Base-by-base conservation (phyloP, 2,113 vertebrate species). In the Misgurnus mizolepis region DNA sequence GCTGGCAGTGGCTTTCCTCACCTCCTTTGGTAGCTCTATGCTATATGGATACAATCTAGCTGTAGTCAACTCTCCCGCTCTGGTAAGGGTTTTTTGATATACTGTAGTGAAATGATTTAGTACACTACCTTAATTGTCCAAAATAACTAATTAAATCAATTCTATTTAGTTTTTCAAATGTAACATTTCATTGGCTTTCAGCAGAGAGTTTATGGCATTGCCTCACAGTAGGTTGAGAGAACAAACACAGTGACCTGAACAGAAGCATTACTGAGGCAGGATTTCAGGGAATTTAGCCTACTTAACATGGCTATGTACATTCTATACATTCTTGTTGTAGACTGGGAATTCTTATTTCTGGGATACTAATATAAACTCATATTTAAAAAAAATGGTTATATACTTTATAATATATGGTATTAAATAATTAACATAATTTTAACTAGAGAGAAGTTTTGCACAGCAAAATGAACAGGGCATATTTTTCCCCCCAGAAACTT, bases 31-130 rank as follows among this genome's bases (percentile, higher is more conserved):
- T 80, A 97, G 95, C 80, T 97, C 96, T 22, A 96, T 95, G 95
- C 93, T 96, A n/a, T 97, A 96, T 82, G 96, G 96, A 71, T 97
- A 95, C 90, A 97, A 96, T 79, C 87, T 96, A 83, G 96, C 96
- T 0, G 95, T 96, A 80, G 95, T 97, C 83, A 97, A 97, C 89
- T 95, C 96, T 0, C 96, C 95, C 0, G 93, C 95, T 0, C 87
- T 15, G 92, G 95, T 96, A 92, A 93, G 92, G 71, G 7, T 14
- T 76, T 12, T 5, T 11, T 47, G 17, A 45, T 40, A 10, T n/a
- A 22, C 10, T 65, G n/a, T 45, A 74, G n/a, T 74, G 34, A 17
- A n/a, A 62, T 76, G 17, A 76, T 61, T 49, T 61, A 69, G 39
- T 75, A 12, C 61, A 56, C 7, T 9, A 5, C 27, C 69, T 72